Evolutionary conservation across 2,888 invertebrate genomes (phyloP), one percentile per base, ranked within the genome.

Genomic region (Drosophila trichaetosa): DNA sequence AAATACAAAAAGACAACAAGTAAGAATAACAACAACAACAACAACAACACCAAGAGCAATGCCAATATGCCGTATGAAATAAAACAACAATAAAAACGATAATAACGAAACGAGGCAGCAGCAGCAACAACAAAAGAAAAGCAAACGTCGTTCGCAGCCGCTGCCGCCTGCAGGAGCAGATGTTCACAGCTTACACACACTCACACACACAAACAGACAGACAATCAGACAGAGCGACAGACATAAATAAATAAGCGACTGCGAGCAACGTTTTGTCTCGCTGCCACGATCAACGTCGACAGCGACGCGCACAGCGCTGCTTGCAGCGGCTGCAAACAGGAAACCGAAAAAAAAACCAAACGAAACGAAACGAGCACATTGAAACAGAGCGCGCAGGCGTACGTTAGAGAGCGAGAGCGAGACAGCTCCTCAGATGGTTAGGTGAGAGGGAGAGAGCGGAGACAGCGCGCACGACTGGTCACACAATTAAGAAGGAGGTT

Each of bases 111-210:
- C 76, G 78, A 76, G 74, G 63, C 87, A 87, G 71, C 74, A 73
- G 69, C 62, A 76, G 76, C 61, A 65, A 79, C 60, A 77, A 67
- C 69, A 81, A 80, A 86, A 76, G 80, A 79, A 76, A 82, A 73
- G 71, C 73, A 82, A 88, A 81, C 73, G 75, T 71, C 62, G 83
- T 69, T 87, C 67, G 70, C 82, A 87, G 82, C 76, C 79, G 82
- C 69, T 78, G 82, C 82, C 66, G 82, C 74, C 75, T 73, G 82
- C 80, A 90, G 85, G 91, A 93, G 92, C 92, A 92, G 92, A 92
- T 92, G 92, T 93, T 92, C 93, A 91, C 90, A 90, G 87, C 89
- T 88, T 73, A 79, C 90, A 84, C 66, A 66, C 63, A 40, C 34
- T 59, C 70, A 42, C 49, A 59, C 42, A 56, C 34, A 62, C 51